phyloP scores from a whole-genome alignment of 2,113 vertebrate species.

The Pithys albifrons region DNA sequence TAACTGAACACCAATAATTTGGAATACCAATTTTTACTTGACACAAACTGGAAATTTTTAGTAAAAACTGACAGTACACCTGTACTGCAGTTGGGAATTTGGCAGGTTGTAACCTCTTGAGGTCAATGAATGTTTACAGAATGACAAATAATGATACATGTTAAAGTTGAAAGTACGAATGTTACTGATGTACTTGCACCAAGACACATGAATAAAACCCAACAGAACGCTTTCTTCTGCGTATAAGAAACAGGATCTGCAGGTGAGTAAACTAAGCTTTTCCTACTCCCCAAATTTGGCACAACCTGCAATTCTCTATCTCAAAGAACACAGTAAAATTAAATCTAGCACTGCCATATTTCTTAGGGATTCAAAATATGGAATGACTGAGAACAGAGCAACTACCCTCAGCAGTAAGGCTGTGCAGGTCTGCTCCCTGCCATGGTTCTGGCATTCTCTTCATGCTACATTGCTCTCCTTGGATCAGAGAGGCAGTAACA shows the following conservation, averaged over 20 bases:
- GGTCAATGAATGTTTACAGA: not conserved
- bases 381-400: not conserved
- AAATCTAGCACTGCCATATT: not conserved
- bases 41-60: not conserved
- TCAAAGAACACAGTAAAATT: not conserved
- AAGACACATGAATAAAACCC: not conserved
- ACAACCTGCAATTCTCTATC: not conserved
- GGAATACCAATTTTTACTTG: constrained; percentile 9
- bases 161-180: not conserved
- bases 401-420: not conserved
- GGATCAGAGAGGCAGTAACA: not conserved
- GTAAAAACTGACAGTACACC: not conserved
- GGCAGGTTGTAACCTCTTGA: not conserved
- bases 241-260: not conserved
- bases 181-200: not conserved
- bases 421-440: not conserved
- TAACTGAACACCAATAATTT: constrained; percentile 18
- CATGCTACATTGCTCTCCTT: not conserved
- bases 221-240: not conserved
- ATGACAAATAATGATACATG: not conserved
- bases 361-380: not conserved
- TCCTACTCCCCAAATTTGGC: not conserved
- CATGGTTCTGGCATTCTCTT: fast-evolving
- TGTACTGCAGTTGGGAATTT: not conserved
- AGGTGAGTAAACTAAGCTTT: not conserved